A percentile compares a stretch with the other conserved stretches of the same genome.
These are phyloP conservation scores for Calcarius ornatus DNA, from an alignment of 2,113 vertebrate genomes.

Conservation along the genomic window DNA sequence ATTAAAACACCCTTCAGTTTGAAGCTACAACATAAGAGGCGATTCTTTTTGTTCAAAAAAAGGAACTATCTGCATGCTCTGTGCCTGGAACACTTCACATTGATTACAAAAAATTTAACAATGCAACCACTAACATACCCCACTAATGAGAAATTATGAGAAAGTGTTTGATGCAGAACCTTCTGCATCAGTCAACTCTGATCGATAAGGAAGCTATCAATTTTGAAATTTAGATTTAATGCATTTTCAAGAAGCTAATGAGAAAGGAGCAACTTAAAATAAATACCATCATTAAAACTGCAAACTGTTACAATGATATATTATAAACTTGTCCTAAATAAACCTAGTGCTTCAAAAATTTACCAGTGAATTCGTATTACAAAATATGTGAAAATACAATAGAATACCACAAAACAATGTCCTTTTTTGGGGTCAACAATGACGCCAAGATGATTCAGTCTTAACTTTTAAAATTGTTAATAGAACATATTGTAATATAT, in stretches of 20 bases:
- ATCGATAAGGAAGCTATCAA: slow-evolving; percentile 61
- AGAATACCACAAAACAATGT: slow-evolving; percentile 64
- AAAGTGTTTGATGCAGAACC: slow-evolving; percentile 47
- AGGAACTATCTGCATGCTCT: slow-evolving; percentile 55
- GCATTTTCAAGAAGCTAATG: slow-evolving; percentile 67
- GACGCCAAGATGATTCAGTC: slow-evolving; percentile 40
- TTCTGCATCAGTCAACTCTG: slow-evolving; percentile 56
- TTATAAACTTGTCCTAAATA: slow-evolving; percentile 67
- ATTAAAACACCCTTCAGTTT: slow-evolving; percentile 22
- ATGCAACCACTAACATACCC: slow-evolving; percentile 57
- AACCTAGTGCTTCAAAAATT: slow-evolving; percentile 69
- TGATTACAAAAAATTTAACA: slow-evolving; percentile 52
- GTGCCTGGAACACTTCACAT: slow-evolving; percentile 58
- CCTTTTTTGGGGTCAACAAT: slow-evolving; percentile 30
- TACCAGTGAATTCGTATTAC: slow-evolving; percentile 69
- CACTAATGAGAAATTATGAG: slow-evolving; percentile 49
- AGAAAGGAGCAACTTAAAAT: slow-evolving; percentile 71
- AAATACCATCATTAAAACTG: slow-evolving; percentile 67
- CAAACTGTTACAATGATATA: slow-evolving; percentile 67
- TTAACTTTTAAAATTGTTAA: slow-evolving; percentile 11
- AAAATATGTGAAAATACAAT: slow-evolving; percentile 71
- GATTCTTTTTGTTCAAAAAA: slow-evolving; percentile 22
- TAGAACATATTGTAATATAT: slow-evolving; percentile 57
- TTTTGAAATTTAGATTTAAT: slow-evolving; percentile 69
- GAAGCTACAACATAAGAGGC: slow-evolving; percentile 39